Evolutionary conservation across 2,888 invertebrate species (phyloP).

Genomic region (Sesia apiformis): DNA sequence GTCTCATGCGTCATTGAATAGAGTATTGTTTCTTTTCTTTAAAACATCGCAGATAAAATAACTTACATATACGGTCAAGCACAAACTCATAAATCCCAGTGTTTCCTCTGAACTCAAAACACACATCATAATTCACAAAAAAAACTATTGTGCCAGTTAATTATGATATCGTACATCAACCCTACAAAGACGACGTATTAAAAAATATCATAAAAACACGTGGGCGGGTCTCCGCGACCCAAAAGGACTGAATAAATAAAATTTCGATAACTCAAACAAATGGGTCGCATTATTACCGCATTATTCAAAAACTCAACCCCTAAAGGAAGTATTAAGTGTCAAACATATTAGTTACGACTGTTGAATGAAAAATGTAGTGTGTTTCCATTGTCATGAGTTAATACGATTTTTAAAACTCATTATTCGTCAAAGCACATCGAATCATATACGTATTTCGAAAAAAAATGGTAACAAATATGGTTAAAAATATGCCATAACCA

Average conservation of each 20-base stretch:
- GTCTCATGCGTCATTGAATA: too few species aligned
- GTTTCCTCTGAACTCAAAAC: background rate
- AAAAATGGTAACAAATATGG: too few species aligned
- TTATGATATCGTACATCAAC: conserved; percentile 68
- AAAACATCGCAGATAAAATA: too few species aligned
- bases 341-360: conserved; percentile 50
- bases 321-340: conserved; percentile 67
- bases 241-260: conserved; percentile 24
- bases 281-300: conserved; percentile 35
- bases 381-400: conserved; percentile 23
- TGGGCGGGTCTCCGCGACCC: conserved; percentile 15
- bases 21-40: too few species aligned
- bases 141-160: conserved; percentile 38
- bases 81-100: too few species aligned
- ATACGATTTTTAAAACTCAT: too few species aligned
- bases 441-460: too few species aligned
- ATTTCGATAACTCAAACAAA: conserved; percentile 44
- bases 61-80: too few species aligned
- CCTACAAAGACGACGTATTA: conserved; percentile 31
- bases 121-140: background rate
- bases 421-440: too few species aligned
- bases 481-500: too few species aligned
- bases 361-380: conserved; percentile 17
- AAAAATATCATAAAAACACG: conserved; percentile 37
- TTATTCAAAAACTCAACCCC: conserved; percentile 43